phyloP scores from a whole-genome alignment of 2,113 vertebrate genomes.

The Bubo blakistoni region DNA sequence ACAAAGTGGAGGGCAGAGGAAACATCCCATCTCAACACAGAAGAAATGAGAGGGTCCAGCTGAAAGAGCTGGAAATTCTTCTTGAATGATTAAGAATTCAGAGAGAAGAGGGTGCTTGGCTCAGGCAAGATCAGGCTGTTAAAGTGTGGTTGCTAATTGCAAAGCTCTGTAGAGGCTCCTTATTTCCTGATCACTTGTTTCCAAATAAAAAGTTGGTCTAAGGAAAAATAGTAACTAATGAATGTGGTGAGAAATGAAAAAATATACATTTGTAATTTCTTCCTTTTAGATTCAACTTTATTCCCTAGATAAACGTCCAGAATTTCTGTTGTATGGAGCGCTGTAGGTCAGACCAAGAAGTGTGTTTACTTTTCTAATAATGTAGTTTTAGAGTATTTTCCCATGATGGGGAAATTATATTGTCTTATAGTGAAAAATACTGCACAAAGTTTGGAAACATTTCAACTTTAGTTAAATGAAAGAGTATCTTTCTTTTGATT shows the following conservation, averaged over 20 bases:
- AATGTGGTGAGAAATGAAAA: neutral
- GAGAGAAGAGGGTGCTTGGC: neutral
- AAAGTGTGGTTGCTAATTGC: neutral
- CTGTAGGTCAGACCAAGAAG: neutral
- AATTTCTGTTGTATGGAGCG: neutral
- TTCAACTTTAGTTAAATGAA: neutral
- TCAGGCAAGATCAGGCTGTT: neutral
- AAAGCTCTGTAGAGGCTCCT: neutral
- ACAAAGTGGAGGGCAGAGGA: neutral
- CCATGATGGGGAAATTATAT: neutral
- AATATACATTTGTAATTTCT: neutral
- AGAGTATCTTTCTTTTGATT: neutral
- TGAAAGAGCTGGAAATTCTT: neutral
- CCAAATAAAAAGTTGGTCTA: neutral
- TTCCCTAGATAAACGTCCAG: neutral
- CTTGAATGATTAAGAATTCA: neutral
- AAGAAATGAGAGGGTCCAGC: neutral
- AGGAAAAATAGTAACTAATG: neutral
- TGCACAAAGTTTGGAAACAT: neutral
- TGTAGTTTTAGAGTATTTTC: neutral
- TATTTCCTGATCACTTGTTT: neutral
- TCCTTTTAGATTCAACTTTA: neutral
- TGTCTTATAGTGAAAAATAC: neutral
- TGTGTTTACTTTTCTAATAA: neutral
- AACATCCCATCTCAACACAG: neutral